Base-by-base conservation (phyloP, 1,140 invertebrate genomes). In the Drosophila yakuba region DNA sequence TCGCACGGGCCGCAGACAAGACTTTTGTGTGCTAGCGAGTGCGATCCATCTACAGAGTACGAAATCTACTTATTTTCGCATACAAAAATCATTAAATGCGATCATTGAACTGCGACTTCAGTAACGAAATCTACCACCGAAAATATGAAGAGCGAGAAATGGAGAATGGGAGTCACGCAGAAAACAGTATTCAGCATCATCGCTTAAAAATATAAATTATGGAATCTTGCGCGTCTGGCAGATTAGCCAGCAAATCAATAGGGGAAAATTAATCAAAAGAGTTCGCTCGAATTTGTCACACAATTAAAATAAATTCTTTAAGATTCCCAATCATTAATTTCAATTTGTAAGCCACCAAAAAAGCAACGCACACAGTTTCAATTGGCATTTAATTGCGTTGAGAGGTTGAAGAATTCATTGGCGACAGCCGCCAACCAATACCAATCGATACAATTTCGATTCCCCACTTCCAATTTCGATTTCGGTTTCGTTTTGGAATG, bases 11-110 rank as follows among this genome's bases (percentile, higher is more conserved):
- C 57, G 50, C 66, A 76, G 75, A 79, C 79, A 77, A 74, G 77
- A 85, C 81, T 68, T 67, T 74, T 76, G 54, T 67, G 58, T 35
- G 67, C 35, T 32, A 48, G 23, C 7, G 44, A 64, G 63, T 71
- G 84, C 74, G 82, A 71, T 69, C 63, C 67, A 59, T 64, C 81
- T 58, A 62, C 44, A 20, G 51, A 86, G 79, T 83, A 89, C 75
- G 61, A 77, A 89, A 89, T 83, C 84, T 88, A 88, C 83, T 88
- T 88, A 88, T 89, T 88, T 88, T 88, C 83, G 84, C 83, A 88
- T 88, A 88, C 83, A 84, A 88, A 86, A 88, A 80, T 89, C 83
- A 88, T 88, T 88, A 88, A 89, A 88, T 68, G 83, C 83, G 84
- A 88, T 80, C 83, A 83, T 88, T 88, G 83, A 88, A 88, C 83